Evolutionary conservation across 2,113 vertebrate genomes (phyloP).

Genomic region (Pheucticus melanocephalus): DNA sequence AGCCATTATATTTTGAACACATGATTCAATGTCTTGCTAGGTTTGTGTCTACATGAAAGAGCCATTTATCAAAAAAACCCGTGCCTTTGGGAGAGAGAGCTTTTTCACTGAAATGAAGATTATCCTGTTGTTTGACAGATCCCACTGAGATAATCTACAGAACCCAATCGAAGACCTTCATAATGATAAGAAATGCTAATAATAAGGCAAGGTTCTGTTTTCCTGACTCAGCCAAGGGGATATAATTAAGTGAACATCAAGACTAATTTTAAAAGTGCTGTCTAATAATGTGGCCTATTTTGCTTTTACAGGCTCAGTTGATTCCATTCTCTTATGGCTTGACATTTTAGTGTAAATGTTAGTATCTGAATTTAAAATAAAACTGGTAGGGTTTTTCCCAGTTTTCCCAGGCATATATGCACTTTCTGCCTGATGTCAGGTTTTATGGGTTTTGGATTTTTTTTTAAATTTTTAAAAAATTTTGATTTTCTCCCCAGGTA

Average conservation of each 20-base stretch:
- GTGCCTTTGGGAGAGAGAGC: neutral
- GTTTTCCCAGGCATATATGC: neutral
- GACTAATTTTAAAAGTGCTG: slow-evolving; percentile 15
- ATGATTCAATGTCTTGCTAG: neutral
- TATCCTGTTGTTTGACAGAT: slow-evolving; percentile 34
- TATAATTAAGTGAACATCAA: slow-evolving; percentile 26
- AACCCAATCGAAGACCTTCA: slow-evolving; percentile 7
- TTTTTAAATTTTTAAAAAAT: no score
- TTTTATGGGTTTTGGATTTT: neutral
- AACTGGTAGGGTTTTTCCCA: accelerated
- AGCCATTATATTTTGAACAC: neutral
- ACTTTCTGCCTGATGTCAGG: neutral
- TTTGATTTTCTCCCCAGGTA: neutral
- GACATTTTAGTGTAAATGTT: neutral
- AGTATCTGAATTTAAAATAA: neutral
- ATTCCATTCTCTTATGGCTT: neutral
- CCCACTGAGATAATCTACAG: slow-evolving; percentile 22
- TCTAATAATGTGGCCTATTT: neutral
- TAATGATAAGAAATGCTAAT: neutral
- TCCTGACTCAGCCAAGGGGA: neutral
- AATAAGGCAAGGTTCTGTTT: slow-evolving; percentile 26
- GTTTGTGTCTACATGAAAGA: neutral
- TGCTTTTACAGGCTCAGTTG: neutral
- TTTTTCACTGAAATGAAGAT: slow-evolving; percentile 37
- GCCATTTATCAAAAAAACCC: neutral